Conservation (phyloP, 2,113 vertebrate genomes). For the Peromyscus polionotus region DNA sequence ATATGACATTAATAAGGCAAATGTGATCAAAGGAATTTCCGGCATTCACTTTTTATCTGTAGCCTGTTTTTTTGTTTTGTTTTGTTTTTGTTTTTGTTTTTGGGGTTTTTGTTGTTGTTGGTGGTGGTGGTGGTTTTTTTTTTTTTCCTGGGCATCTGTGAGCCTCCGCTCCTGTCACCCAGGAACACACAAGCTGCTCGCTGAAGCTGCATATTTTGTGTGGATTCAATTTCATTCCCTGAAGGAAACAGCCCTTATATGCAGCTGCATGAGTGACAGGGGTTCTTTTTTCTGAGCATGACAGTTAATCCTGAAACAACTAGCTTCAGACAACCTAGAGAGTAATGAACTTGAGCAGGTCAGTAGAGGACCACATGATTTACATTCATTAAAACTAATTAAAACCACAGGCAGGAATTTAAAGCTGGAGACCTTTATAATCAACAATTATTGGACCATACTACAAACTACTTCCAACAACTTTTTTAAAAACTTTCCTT, state of each 20-base stretch:
- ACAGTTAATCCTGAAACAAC: slow-evolving; percentile 68
- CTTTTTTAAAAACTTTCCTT: slow-evolving; percentile 38
- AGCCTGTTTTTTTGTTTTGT: background rate
- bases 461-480: slow-evolving; percentile 57
- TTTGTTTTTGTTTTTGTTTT: no score
- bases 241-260: background rate
- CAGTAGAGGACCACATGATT: slow-evolving; percentile 57
- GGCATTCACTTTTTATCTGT: background rate
- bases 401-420: slow-evolving; percentile 71
- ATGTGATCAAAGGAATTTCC: background rate
- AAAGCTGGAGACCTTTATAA: slow-evolving; percentile 68
- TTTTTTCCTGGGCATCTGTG: background rate
- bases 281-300: slow-evolving; percentile 39
- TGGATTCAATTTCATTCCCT: background rate
- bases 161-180: background rate
- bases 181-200: background rate
- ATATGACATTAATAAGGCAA: background rate
- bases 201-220: background rate
- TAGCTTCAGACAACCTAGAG: slow-evolving; percentile 55
- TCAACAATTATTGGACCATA: slow-evolving; percentile 67
- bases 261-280: slow-evolving; percentile 38
- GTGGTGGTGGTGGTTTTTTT: no score
- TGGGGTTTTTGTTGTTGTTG: no score
- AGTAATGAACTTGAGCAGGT: slow-evolving; percentile 69
- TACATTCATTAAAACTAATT: slow-evolving; percentile 79